Evolutionary conservation across 92 coral and sea anemone genomes (phyloP).

Genomic region (Diadumene lineata): DNA sequence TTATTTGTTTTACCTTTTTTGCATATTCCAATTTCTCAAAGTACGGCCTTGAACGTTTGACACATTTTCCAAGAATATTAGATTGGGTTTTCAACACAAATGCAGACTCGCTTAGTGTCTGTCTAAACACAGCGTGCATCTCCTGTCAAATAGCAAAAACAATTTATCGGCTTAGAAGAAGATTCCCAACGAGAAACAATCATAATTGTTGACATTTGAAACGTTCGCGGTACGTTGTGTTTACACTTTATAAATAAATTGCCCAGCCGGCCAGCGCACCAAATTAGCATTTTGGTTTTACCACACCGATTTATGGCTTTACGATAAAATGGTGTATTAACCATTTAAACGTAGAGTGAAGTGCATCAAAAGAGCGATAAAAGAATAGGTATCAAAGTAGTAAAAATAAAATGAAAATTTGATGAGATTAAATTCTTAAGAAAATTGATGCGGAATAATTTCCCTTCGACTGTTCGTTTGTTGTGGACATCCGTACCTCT

Average conservation of each 20-base stretch:
- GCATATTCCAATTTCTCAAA: slow-evolving; percentile 76
- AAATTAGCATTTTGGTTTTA: neutral
- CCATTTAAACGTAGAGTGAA: neutral
- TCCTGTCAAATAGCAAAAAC: slow-evolving; percentile 52
- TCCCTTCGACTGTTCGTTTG: too few relatives aligned
- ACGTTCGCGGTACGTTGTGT: slow-evolving; percentile 4
- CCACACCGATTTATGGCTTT: neutral
- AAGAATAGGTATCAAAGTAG: neutral
- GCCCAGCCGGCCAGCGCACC: too few relatives aligned
- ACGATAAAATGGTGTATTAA: too few relatives aligned
- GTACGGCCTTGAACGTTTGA: slow-evolving; percentile 87
- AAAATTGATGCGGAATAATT: too few relatives aligned
- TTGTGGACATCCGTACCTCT: slow-evolving; percentile 74
- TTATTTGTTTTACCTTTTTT: slow-evolving; percentile 60
- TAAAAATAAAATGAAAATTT: too few relatives aligned
- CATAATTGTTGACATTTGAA: neutral
- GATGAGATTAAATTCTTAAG: too few relatives aligned
- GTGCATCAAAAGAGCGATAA: neutral
- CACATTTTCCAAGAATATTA: slow-evolving; percentile 79
- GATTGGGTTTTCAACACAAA: slow-evolving; percentile 80
- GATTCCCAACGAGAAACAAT: neutral
- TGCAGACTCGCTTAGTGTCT: slow-evolving; percentile 92
- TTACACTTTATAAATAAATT: neutral
- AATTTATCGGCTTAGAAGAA: neutral
- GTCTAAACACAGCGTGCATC: slow-evolving; percentile 84